A percentile compares a stretch with the other conserved stretches of the same genome.
These are phyloP conservation scores for Brachystomella parvula DNA, from an alignment of 1,140 invertebrate species.

Conservation along the genomic window DNA sequence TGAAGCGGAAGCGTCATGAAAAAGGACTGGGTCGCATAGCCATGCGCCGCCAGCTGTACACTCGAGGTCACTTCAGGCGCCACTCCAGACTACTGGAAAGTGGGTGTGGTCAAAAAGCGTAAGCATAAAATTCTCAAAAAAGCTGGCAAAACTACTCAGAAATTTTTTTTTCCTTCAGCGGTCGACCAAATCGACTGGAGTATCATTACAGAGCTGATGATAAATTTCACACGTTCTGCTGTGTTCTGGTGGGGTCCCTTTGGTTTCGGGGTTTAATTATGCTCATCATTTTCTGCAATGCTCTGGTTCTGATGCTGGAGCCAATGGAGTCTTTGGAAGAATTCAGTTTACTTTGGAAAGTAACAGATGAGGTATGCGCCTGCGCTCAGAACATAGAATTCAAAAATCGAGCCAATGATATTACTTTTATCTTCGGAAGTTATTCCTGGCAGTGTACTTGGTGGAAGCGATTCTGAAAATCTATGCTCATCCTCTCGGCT, in stretches of 20 bases:
- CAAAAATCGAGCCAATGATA: background rate
- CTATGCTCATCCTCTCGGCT: slow-evolving; percentile 29
- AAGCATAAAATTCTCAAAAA: background rate
- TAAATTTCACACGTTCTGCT: background rate
- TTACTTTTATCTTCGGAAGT: slow-evolving; percentile 11
- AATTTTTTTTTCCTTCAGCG: slow-evolving; percentile 6
- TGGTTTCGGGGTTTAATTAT: slow-evolving; percentile 26
- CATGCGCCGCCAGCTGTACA: background rate
- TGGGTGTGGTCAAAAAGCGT: slow-evolving; percentile 14
- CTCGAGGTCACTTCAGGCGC: slow-evolving; percentile 5
- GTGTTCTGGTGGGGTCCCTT: background rate
- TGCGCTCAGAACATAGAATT: background rate
- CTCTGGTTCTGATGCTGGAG: slow-evolving; percentile 25
- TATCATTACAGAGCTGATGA: background rate
- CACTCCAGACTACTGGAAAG: slow-evolving; percentile 11
- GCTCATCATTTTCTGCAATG: slow-evolving; percentile 25
- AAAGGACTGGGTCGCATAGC: background rate
- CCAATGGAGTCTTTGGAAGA: slow-evolving; percentile 11
- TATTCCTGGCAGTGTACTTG: slow-evolving; percentile 31
- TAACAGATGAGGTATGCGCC: slow-evolving; percentile 22
- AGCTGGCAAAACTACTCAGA: background rate
- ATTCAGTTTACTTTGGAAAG: slow-evolving; percentile 15
- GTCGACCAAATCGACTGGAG: background rate
- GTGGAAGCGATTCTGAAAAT: slow-evolving; percentile 27
- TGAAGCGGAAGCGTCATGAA: background rate